phyloP scores from a whole-genome alignment of 2,888 invertebrate species.

The Automeris io region DNA sequence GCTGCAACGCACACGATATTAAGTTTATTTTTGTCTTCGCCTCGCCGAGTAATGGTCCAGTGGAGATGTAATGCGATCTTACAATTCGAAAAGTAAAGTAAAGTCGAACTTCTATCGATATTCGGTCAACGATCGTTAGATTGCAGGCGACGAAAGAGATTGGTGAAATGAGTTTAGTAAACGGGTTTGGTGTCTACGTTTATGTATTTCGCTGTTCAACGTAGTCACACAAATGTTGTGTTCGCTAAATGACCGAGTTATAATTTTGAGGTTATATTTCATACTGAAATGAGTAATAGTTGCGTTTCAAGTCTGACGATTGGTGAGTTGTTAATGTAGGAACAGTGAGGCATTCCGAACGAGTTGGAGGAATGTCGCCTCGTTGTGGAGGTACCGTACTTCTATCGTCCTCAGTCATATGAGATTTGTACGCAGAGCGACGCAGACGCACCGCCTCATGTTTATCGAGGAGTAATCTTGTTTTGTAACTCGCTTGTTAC shows the following conservation, averaged over 20 bases:
- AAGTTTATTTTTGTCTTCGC: slow-evolving; percentile 77
- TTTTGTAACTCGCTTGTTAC: slow-evolving; percentile 53
- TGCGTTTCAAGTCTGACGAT: slow-evolving; percentile 19
- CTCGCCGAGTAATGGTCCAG: slow-evolving; percentile 75
- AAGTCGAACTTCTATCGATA: slow-evolving; percentile 62
- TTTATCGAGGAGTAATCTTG: slow-evolving; percentile 36
- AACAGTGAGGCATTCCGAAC: slow-evolving; percentile 59
- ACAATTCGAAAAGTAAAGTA: slow-evolving; percentile 64
- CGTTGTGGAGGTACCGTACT: slow-evolving; percentile 64
- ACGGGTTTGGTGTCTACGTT: slow-evolving; percentile 56
- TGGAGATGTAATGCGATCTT: slow-evolving; percentile 73
- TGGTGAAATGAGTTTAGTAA: slow-evolving; percentile 61
- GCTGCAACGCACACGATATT: slow-evolving; percentile 72
- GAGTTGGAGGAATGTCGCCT: slow-evolving; percentile 68
- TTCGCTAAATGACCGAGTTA: slow-evolving; percentile 26
- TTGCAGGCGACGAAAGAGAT: slow-evolving; percentile 54
- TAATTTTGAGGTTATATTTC: slow-evolving; percentile 51
- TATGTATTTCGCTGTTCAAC: slow-evolving; percentile 30
- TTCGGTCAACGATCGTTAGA: slow-evolving; percentile 67
- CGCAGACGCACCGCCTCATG: slow-evolving; percentile 50
- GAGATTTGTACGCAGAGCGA: slow-evolving; percentile 62
- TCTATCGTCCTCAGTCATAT: slow-evolving; percentile 57
- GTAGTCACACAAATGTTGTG: slow-evolving; percentile 51
- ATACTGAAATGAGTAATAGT: slow-evolving; percentile 39
- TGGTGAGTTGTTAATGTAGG: slow-evolving; percentile 58